phyloP scores from a whole-genome alignment of 2,888 invertebrate genomes.

The Microctonus hyperodae region DNA sequence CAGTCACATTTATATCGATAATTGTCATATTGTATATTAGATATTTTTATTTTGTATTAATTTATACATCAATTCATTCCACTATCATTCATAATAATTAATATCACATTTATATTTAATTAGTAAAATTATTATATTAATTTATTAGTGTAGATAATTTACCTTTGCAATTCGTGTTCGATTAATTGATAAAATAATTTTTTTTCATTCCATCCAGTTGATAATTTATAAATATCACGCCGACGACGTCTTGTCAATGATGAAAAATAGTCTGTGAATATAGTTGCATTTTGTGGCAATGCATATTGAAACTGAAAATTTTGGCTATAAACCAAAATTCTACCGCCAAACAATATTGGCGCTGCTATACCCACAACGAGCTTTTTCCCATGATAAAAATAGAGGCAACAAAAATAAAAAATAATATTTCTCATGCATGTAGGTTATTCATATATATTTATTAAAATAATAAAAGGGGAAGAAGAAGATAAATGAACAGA shows the following conservation, averaged over 20 bases:
- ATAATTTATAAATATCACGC: constrained; percentile 27
- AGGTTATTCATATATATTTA: not conserved
- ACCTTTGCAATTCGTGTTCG: constrained; percentile 61
- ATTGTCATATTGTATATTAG: constrained; percentile 2
- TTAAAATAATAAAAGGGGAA: not conserved
- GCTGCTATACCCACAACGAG: constrained; percentile 68
- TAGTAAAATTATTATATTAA: not conserved
- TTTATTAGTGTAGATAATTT: constrained; percentile 26
- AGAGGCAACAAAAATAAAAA: not conserved
- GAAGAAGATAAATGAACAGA: not conserved
- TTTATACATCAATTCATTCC: not conserved
- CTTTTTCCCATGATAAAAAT: constrained; percentile 56
- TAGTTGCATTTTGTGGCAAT: constrained; percentile 65
- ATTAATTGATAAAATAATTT: constrained; percentile 57
- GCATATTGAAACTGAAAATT: constrained; percentile 74
- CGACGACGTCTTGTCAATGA: constrained; percentile 43
- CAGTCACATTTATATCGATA: not conserved
- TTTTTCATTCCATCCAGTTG: constrained; percentile 26
- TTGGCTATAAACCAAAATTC: constrained; percentile 67
- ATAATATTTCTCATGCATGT: not conserved
- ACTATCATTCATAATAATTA: not conserved
- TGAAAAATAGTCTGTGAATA: constrained; percentile 65
- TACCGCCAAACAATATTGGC: constrained; percentile 67
- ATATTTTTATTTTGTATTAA: not conserved
- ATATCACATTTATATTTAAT: not conserved